phyloP scores from a whole-genome alignment of 2,797 vertebrate genomes.

The Acrossocheilus fasciatus region DNA sequence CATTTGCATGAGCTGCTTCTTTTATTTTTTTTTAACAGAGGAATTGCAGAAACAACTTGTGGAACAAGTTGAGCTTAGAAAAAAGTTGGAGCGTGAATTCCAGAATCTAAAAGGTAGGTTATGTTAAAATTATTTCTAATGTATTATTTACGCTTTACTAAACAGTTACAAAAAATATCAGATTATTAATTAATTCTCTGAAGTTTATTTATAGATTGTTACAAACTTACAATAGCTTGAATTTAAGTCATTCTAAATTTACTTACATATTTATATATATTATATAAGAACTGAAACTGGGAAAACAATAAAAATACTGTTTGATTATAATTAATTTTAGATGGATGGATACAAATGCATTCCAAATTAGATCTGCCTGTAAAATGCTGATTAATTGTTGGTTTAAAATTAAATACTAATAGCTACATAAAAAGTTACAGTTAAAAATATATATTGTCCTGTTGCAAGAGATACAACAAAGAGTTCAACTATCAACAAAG shows the following conservation, averaged over 20 bases:
- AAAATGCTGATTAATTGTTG: not conserved
- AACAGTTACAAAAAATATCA: not conserved
- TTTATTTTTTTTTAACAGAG: slow-evolving; percentile 78
- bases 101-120: slow-evolving; percentile 95
- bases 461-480: not conserved
- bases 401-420: not conserved
- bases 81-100: slow-evolving; percentile 97
- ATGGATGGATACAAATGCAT: not conserved
- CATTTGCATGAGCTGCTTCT: slow-evolving; percentile 23
- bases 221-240: not conserved
- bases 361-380: not conserved
- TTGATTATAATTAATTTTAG: not conserved
- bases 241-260: not conserved
- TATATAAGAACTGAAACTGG: not conserved
- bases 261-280: too few species aligned
- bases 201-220: not conserved
- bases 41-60: slow-evolving; percentile 95
- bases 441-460: not conserved
- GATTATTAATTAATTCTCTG: not conserved
- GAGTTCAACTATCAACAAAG: not conserved
- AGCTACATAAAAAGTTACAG: too few species aligned
- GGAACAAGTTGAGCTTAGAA: slow-evolving; percentile 96
- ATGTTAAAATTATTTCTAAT: not conserved
- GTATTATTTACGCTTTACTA: not conserved
- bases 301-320: not conserved